Evolutionary conservation across 2,888 invertebrate species (phyloP), one percentile per base, ranked within the genome.

Genomic region (Nycteola revayana): DNA sequence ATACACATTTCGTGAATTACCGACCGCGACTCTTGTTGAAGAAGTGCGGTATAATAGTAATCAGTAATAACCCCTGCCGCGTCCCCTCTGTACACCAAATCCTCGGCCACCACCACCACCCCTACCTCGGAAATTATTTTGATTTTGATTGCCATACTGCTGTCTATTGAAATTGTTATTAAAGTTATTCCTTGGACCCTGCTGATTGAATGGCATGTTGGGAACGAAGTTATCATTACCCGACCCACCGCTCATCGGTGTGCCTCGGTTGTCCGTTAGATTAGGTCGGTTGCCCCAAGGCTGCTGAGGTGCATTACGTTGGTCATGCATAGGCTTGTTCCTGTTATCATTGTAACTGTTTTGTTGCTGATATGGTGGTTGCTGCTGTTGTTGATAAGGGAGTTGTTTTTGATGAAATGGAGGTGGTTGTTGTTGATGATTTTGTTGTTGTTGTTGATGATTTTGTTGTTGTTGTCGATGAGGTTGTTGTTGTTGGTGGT

Each of bases 31-130:
- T n/a, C n/a, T n/a, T n/a, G n/a, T n/a, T n/a, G n/a, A n/a, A n/a
- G n/a, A n/a, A n/a, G n/a, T n/a, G n/a, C n/a, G n/a, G n/a, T n/a
- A n/a, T n/a, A n/a, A n/a, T n/a, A 25, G 10, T 7, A 5, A 6
- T 44, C 28, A 60, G 28, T 36, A 49, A 25, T 38, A 38, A 3
- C 67, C 69, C 25, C 83, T 62, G 0, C 81, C 81, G 9, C 84
- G 75, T 1, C 78, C 81, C 31, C 70, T 62, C 28, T 2, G 14
- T 14, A 2, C 14, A 14, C 14, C 14, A 14, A 14, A 14, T 14
- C 14, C 21, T 7, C 21, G 3, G 21, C 70, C 70, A 1, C n/a
- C n/a, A n/a, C n/a, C n/a, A n/a, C 73, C 54, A 1, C 75, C 73
- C 34, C 75, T 59, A 25, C 68, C 73, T 34, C 68, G 60, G 22